Evolutionary conservation across 2,888 invertebrate species (phyloP), one percentile per base, ranked within the genome.

Genomic region (Cataglyphis cursor): DNA sequence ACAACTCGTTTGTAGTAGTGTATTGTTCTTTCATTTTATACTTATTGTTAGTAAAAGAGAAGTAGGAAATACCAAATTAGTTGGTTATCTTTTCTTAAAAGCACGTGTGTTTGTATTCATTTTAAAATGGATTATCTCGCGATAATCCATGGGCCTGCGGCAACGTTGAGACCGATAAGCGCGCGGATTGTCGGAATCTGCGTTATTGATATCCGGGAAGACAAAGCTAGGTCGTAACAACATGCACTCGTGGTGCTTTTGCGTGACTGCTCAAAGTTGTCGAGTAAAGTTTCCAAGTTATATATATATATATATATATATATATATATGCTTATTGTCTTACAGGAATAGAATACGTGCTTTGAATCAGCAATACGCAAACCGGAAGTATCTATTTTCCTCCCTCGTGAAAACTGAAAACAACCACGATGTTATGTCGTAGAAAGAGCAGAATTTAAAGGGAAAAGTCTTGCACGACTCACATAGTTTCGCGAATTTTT

Each of bases 271-370:
- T 48, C 48, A 73, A 78, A 81, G 24, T 83, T 75, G 24, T 24
- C 31, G 73, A n/a, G 62, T 18, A 28, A 70, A 90, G 87, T 91
- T 91, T 91, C 88, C 87, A 73, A 90, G 90, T 90, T 93, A 92
- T 18, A 18, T 61, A 24, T 18, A 61, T 28, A 8, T 62, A 61
- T 28, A 28, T 61, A 61, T 28, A 61, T 31, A 15, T 3, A 9
- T 10, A 24, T 10, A 10, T n/a, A 10, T 18, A 92, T 85, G 88
- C 86, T 90, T 89, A 88, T 90, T 89, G 91, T 90, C 89, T 85
- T 82, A 62, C 59, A 85, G 90, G 85, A 90, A 91, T 89, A 83
- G 89, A 80, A 66, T 92, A 93, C 93, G 93, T 93, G 93, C 91
- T 89, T 81, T 81, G 91, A 59, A 91, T 89, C 88, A 87, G 86